A percentile compares a stretch with the other conserved stretches of the same genome.
Conservation (phyloP, 2,113 vertebrate genomes). For the Recurvirostra avosetta region DNA sequence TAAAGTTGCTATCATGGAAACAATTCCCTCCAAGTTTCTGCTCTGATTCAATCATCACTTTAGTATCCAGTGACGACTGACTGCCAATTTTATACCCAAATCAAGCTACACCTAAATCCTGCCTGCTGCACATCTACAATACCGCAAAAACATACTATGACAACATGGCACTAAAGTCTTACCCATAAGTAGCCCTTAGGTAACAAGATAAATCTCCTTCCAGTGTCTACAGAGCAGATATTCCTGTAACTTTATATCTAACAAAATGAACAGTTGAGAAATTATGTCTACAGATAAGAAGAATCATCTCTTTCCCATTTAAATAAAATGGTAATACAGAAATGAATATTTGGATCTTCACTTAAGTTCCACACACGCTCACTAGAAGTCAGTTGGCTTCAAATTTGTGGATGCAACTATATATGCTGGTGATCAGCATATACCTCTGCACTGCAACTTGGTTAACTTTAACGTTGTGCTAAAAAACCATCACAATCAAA, state of each 20-base stretch:
- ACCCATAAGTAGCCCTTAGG: neutral
- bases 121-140: neutral
- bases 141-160: neutral
- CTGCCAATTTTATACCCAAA: neutral
- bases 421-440: neutral
- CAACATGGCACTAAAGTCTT: neutral
- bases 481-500: neutral
- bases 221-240: neutral
- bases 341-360: neutral
- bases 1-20: neutral
- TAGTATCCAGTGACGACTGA: neutral
- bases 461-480: neutral
- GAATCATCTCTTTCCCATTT: neutral
- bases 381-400: neutral
- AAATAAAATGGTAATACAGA: neutral
- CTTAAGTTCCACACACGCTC: neutral
- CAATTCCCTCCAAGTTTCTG: neutral
- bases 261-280: neutral
- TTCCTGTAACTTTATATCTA: neutral
- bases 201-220: neutral
- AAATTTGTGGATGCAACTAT: neutral
- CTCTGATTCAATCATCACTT: neutral
- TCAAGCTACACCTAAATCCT: neutral
- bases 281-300: neutral
- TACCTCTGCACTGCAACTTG: neutral